Percentiles rank a stretch among this genome's conserved stretches.
phyloP scores from a whole-genome alignment of 2,797 vertebrate species.

The Anguilla anguilla region DNA sequence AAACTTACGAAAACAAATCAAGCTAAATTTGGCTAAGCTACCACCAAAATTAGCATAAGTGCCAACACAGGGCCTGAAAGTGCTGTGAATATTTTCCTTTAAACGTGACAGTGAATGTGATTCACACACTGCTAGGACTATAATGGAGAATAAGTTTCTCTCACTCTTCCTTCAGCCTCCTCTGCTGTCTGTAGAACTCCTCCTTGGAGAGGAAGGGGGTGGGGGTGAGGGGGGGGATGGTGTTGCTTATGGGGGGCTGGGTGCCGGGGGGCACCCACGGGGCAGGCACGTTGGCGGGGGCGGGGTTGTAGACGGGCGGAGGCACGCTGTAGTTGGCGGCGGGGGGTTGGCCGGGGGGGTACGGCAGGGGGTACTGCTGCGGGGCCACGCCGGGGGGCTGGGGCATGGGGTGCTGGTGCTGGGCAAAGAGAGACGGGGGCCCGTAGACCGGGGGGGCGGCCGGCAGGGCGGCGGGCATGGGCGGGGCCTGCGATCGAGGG shows the following conservation, averaged over 20 bases:
- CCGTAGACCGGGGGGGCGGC: conserved; percentile 76
- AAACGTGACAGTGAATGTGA: neutral
- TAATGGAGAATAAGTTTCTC: conserved; percentile 44
- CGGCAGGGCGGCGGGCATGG: conserved; percentile 71
- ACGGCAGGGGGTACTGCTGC: conserved; percentile 79
- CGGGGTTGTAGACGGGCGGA: conserved; percentile 83
- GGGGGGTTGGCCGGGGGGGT: conserved; percentile 82
- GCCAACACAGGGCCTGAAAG: neutral
- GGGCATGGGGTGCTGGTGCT: conserved; percentile 76
- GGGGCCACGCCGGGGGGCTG: conserved; percentile 80
- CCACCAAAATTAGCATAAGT: neutral
- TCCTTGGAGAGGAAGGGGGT: conserved; percentile 87
- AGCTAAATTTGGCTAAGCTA: neutral
- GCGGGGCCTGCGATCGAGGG: conserved; percentile 75
- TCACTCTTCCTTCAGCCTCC: conserved; percentile 88
- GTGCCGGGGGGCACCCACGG: conserved; percentile 85
- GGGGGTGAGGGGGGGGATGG: conserved; percentile 74
- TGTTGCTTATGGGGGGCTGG: conserved; percentile 79
- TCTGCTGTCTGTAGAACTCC: conserved; percentile 89
- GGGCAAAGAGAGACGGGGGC: conserved; percentile 78
- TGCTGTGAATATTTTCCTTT: neutral
- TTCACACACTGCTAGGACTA: neutral
- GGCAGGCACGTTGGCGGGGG: conserved; percentile 82
- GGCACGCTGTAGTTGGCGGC: conserved; percentile 81
- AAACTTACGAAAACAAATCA: neutral